Evolutionary conservation across 2,113 vertebrate genomes (phyloP), one percentile per base, ranked within the genome.

Genomic region (Lamprotornis superbus): DNA sequence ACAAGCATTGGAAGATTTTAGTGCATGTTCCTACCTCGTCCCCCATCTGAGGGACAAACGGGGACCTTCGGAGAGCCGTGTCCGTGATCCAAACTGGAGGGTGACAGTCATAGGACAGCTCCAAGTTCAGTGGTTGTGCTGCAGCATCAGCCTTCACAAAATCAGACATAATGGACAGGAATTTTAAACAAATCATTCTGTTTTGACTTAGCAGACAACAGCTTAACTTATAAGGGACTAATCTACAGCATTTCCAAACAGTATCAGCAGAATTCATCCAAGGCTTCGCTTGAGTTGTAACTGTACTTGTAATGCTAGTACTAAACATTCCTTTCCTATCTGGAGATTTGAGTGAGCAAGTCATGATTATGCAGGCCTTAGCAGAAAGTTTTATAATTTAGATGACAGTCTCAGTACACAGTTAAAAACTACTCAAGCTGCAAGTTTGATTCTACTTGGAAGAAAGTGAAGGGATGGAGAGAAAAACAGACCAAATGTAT

Each of bases 21-120:
- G 64, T 42, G 30, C 39, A 22, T 6, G 67, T 9, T 87, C 97
- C 97, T 89, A 99, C 99, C 98, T 99, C 99, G 23, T 99, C 99
- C 1, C 99, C 99, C 99, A 99, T 99, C 79, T 99, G 99, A 59
- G 99, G 99, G 87, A 99, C 99, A 96, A 99, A 99, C 19, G 99
- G 99, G 80, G 99, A 99, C 93, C 98, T 99, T 76, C 99, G 97
- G 64, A 99, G 99, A 89, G 98, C 97, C 27, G 99, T 98, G 77
- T 99, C 99, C 2, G 99, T 99, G 95, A 99, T 99, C 99, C 99
- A 99, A 0, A 98, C 95, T 0, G 99, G 98, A 75, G 99, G 99
- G 76, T 99, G 98, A 84, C 98, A 99, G 74, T 99, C 99, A 59
- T 97, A 98, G 2, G 98, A 98, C 64, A 98, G 96, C 27, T 99